Conservation (phyloP, 1,140 invertebrate genomes). For the Macrobrachium rosenbergii region DNA sequence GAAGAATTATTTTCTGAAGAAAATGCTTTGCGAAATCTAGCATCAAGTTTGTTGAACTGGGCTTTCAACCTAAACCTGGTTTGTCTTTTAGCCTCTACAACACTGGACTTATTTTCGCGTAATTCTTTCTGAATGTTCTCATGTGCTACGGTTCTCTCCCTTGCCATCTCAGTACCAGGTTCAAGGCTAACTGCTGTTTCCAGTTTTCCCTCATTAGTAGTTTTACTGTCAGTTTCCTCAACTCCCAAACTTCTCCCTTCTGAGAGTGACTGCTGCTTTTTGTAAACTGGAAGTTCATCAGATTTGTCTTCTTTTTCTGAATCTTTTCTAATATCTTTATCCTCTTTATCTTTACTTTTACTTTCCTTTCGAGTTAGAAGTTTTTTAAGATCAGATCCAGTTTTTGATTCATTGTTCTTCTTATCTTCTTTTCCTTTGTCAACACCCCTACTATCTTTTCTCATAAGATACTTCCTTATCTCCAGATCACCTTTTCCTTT, state of each 20-base stretch:
- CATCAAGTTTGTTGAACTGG: constrained; percentile 59
- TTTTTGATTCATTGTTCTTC: background rate
- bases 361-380: constrained; percentile 29
- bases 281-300: background rate
- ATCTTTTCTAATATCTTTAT: constrained; percentile 20
- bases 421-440: constrained; percentile 14
- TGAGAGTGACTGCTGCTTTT: background rate
- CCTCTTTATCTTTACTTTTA: constrained; percentile 11
- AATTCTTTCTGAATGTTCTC: constrained; percentile 6
- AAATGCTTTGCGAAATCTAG: constrained; percentile 56
- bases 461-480: constrained; percentile 32
- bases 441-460: constrained; percentile 33
- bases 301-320: constrained; percentile 21
- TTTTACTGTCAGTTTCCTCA: background rate
- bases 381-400: background rate
- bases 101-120: background rate
- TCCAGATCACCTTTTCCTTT: constrained; percentile 42
- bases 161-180: constrained; percentile 4
- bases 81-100: constrained; percentile 28
- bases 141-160: background rate
- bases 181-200: background rate
- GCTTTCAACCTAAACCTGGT: constrained; percentile 46
- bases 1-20: constrained; percentile 52
- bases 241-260: background rate
- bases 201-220: background rate